Evolutionary conservation across 2,113 vertebrate species (phyloP), one percentile per base, ranked within the genome.

Genomic region (Bothrops jararaca): DNA sequence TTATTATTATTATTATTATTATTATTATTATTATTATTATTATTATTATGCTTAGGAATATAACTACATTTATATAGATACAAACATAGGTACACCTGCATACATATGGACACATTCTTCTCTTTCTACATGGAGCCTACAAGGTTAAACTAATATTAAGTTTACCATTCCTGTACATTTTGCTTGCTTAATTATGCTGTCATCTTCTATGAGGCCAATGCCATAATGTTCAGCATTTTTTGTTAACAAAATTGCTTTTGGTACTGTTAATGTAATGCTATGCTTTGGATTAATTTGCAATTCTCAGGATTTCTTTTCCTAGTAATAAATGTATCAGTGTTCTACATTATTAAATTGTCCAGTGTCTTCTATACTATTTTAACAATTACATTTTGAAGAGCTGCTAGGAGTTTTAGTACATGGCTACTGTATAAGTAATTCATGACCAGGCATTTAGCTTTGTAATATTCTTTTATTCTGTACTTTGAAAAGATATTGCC

Each of bases 241-340:
- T 95, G 95, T 94, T 93, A n/a, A 80, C 92, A 92, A 85, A 96
- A 60, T 50, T 92, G 96, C 95, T 95, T 95, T 92, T 91, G 96
- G 91, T 92, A 97, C 95, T 34, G 50, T 94, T 96, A 97, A 96
- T 96, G 95, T 89, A 94, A 42, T 96, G 91, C 93, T 91, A 29
- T 0, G 29, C 86, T 92, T 96, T 96, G 94, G 94, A 92, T 97
- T 96, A 34, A 96, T 97, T 97, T 96, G 91, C 92, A 96, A 94
- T 95, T 94, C 56, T 95, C 94, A 95, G 93, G 56, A 94, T 60
- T 56, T 95, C 48, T 92, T 94, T 53, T 1, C 45, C 60, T 50
- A 92, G 88, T 96, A 96, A 93, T 88, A 90, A 60, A 74, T 95
- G 89, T 94, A 58, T 95, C 74, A 85, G 0, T 85, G 8, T 56